Base-by-base conservation (phyloP, 2,797 vertebrate genomes). In the Anableps anableps region DNA sequence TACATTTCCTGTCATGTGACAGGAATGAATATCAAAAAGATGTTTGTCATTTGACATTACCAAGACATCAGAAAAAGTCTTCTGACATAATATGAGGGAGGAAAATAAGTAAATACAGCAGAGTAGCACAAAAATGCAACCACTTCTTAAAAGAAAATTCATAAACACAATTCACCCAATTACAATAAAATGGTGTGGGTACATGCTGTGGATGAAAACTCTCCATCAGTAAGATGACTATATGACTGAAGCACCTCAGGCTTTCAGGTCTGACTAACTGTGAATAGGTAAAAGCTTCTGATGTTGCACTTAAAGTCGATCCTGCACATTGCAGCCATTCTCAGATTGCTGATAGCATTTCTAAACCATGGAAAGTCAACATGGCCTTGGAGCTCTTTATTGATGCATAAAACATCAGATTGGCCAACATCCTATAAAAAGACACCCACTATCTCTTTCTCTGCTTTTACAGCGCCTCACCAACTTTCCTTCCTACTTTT, bases 351-450 rank as follows among this genome's bases (percentile, higher is more conserved):
- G 80, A 81, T 87, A 83, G 80, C 64, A 64, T 88, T 89, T 88
- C 84, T 70, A 76, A 88, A 85, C 77, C 60, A 71, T 80, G 76
- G 88, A 88, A 84, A 89, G 92, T 90, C 88, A 88, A 72, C 83
- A 70, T 82, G 92, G 87, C 92, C 94, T 94, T 94, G 91, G 76
- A 89, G 87, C 77, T 88, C 87, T 94, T 94, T 92, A 94, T 90
- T 74, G 92, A 89, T 78, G 84, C 85, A 92, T 94, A 93, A 94
- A 94, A 93, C 83, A 86, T 88, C 76, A 60, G 83, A 88, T 91
- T 93, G 89, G 89, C 88, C 89, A 94, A 92, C 85, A 89, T 90
- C 88, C 84, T 86, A 91, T 91, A 93, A 93, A 43, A 92, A 93
- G 78, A 88, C 82, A 82, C 36, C 29, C 75, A 79, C 88, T 85